Evolutionary conservation across 2,797 vertebrate species (phyloP).

Genomic region (Malurus leucopterus): DNA sequence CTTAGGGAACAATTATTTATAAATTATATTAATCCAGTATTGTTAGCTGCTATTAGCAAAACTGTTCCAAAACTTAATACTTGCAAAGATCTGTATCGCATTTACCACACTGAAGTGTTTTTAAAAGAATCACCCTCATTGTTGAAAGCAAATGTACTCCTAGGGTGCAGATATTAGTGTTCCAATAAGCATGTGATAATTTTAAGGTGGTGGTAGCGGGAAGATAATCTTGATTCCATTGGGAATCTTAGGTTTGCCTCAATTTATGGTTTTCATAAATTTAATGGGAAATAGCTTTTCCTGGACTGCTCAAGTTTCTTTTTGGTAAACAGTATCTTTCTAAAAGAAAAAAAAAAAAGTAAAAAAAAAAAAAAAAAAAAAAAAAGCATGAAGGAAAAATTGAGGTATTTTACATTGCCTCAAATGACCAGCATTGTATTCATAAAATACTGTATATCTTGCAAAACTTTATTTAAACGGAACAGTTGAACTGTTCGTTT

Average conservation of each 20-base stretch:
- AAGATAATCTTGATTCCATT: conserved; percentile 86
- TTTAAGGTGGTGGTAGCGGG: conserved; percentile 79
- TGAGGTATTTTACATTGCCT: conserved; percentile 72
- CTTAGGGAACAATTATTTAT: conserved; percentile 80
- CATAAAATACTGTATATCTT: conserved; percentile 79
- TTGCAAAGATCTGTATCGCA: conserved; percentile 69
- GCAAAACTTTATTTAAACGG: conserved; percentile 71
- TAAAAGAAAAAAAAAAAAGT: conserved; percentile 70
- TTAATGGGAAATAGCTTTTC: conserved; percentile 81
- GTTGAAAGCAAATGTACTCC: conserved; percentile 73
- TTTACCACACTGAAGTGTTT: conserved; percentile 72
- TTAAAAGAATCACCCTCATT: conserved; percentile 71
- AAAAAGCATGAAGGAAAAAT: conserved; percentile 66
- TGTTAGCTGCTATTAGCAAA: conserved; percentile 73
- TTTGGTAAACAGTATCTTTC: conserved; percentile 81
- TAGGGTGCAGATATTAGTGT: conserved; percentile 71
- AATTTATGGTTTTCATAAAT: conserved; percentile 82
- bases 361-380: background rate
- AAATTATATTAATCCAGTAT: conserved; percentile 76
- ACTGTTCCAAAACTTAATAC: conserved; percentile 71
- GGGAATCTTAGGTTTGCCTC: conserved; percentile 81
- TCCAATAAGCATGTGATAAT: conserved; percentile 77
- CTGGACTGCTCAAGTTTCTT: conserved; percentile 78
- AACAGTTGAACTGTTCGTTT: conserved; percentile 78
- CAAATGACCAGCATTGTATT: conserved; percentile 79